phyloP scores from a whole-genome alignment of 2,113 vertebrate genomes.

The Gallinago paraguaiae region DNA sequence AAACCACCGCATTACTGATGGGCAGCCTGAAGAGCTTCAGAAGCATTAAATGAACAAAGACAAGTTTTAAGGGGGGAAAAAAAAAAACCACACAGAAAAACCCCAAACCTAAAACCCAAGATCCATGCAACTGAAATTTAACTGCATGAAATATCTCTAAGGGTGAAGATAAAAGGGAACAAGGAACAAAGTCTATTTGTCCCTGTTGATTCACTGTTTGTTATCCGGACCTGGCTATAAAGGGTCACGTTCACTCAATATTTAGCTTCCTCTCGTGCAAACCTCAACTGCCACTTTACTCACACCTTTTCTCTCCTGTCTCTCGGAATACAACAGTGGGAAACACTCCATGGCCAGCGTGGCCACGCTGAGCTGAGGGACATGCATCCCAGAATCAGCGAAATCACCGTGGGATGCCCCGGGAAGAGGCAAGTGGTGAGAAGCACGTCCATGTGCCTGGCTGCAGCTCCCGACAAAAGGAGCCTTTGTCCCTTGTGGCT shows the following conservation, averaged over 20 bases:
- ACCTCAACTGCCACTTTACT: not conserved
- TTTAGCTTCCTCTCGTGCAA: not conserved
- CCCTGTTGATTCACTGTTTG: not conserved
- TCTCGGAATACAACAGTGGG: fast-evolving
- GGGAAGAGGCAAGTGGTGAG: not conserved
- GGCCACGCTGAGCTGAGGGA: fast-evolving
- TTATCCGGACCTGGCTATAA: not conserved
- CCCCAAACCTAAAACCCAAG: not conserved
- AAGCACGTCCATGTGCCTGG: not conserved
- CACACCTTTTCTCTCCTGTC: not conserved
- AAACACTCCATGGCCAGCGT: not conserved
- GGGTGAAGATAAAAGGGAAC: not conserved
- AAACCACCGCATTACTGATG: not conserved
- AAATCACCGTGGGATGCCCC: not conserved
- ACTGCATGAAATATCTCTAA: not conserved
- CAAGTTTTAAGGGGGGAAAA: not conserved
- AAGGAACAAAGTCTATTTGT: not conserved
- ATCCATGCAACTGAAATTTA: not conserved
- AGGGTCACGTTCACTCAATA: not conserved
- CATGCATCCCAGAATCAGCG: not conserved
- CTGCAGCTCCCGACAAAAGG: constrained; percentile 26
- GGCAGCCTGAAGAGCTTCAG: not conserved
- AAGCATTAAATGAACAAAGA: not conserved
- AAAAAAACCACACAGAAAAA: not conserved
- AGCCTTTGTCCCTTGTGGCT: constrained; percentile 29